Evolutionary conservation across 2,888 invertebrate genomes (phyloP).

Genomic region (Pocota personata): DNA sequence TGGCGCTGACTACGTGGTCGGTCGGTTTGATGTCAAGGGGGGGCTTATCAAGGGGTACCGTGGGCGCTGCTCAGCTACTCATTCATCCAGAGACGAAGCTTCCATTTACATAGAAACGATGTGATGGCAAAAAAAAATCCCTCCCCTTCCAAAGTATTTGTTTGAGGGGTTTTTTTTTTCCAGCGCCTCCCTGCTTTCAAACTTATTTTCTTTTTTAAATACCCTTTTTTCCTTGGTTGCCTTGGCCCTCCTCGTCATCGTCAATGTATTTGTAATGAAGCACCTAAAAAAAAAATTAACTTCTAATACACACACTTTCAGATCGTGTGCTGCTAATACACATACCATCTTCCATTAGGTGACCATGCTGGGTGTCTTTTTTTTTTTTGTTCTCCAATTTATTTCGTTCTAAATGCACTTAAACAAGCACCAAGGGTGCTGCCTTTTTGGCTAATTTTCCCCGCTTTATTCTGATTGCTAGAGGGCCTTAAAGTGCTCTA

Average conservation of each 20-base stretch:
- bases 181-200: slow-evolving; percentile 11
- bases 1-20: slow-evolving; percentile 54
- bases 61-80: slow-evolving; percentile 69
- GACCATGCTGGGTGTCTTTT: slow-evolving; percentile 42
- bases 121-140: slow-evolving; percentile 62
- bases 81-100: slow-evolving; percentile 68
- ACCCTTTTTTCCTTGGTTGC: slow-evolving; percentile 57
- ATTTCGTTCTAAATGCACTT: slow-evolving; percentile 64
- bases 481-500: slow-evolving; percentile 38
- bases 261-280: slow-evolving; percentile 70
- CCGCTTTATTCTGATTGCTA: slow-evolving; percentile 27
- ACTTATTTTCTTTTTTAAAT: slow-evolving; percentile 73
- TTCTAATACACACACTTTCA: slow-evolving; percentile 60
- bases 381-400: slow-evolving; percentile 45
- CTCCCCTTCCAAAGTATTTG: slow-evolving; percentile 51
- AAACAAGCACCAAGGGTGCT: slow-evolving; percentile 35
- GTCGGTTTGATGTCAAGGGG: slow-evolving; percentile 37
- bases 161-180: slow-evolving; percentile 29
- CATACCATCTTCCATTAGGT: slow-evolving; percentile 50
- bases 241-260: slow-evolving; percentile 27
- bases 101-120: slow-evolving; percentile 73
- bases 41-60: slow-evolving; percentile 68
- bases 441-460: slow-evolving; percentile 42
- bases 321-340: slow-evolving; percentile 60
- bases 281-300: slow-evolving; percentile 62